Percentiles rank a stretch among this genome's conserved stretches.
Evolutionary conservation across 2,113 vertebrate genomes (phyloP).

Genomic region (Lepus timidus): DNA sequence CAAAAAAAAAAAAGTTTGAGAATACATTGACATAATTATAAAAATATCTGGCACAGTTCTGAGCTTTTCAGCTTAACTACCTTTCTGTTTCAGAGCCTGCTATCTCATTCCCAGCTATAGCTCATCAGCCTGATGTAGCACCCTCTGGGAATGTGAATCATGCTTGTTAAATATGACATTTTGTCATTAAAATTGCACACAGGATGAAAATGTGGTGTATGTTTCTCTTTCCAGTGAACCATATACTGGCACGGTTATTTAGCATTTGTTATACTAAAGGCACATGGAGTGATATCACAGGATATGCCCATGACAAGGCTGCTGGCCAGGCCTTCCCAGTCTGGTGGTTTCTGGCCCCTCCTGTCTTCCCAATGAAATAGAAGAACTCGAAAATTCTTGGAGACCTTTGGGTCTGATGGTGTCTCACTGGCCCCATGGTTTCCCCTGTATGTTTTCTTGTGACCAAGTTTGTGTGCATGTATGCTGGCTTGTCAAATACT

Average conservation of each 20-base stretch:
- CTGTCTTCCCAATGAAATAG: not conserved
- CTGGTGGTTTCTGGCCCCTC: not conserved
- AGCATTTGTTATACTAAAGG: not conserved
- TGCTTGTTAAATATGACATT: not conserved
- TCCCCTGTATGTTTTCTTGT: not conserved
- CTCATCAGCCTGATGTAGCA: not conserved
- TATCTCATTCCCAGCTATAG: not conserved
- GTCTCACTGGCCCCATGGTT: not conserved
- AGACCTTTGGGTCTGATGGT: not conserved
- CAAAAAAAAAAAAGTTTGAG: not conserved
- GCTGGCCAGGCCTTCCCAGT: not conserved
- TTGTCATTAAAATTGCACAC: not conserved
- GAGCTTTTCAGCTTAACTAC: not conserved
- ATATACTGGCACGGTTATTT: not conserved
- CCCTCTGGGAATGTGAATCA: not conserved
- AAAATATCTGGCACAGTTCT: slow-evolving; percentile 16
- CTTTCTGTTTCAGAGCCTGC: slow-evolving; percentile 35
- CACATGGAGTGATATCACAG: not conserved
- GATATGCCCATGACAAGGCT: not conserved
- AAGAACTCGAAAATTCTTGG: not conserved
- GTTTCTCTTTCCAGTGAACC: not conserved
- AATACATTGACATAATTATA: not conserved
- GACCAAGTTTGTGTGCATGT: not conserved
- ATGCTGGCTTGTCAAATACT: slow-evolving; percentile 2
- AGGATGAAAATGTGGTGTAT: not conserved